Evolutionary conservation across 2,888 invertebrate species (phyloP).

Genomic region (Tetanocera ferruginea): DNA sequence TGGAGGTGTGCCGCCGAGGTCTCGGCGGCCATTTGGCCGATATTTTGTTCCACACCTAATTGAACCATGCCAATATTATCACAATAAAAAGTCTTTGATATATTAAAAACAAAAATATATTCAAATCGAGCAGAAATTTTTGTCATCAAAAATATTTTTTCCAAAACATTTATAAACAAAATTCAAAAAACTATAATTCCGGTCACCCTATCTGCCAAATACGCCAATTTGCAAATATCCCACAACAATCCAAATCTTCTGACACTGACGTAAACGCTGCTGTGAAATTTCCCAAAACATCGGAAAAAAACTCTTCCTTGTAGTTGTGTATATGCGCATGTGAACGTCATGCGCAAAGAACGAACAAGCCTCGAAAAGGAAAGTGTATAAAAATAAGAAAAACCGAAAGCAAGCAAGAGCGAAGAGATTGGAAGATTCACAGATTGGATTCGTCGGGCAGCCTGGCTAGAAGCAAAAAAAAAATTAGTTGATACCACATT

Average conservation of each 20-base stretch:
- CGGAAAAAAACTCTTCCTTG: neutral
- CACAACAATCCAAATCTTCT: neutral
- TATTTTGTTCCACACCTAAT: too few relatives aligned
- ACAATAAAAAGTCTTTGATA: too few relatives aligned
- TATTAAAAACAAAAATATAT: too few relatives aligned
- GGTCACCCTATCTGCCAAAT: neutral
- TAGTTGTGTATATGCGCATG: neutral
- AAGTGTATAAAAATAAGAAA: constrained; percentile 16
- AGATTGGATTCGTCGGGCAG: constrained; percentile 6
- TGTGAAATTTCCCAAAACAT: neutral
- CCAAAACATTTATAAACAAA: neutral
- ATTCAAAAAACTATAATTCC: neutral
- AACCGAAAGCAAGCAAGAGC: neutral
- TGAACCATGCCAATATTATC: too few relatives aligned
- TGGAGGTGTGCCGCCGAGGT: too few relatives aligned
- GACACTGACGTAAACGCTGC: neutral
- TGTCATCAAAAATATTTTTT: too few relatives aligned
- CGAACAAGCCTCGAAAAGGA: constrained; percentile 4
- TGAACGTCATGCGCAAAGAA: constrained; percentile 20
- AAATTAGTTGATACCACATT: constrained; percentile 1
- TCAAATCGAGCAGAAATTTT: too few relatives aligned
- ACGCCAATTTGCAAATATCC: neutral
- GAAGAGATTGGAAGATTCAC: neutral
- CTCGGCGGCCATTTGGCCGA: too few relatives aligned
- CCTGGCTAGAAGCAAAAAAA: neutral